A percentile compares a stretch with the other conserved stretches of the same genome.
Conservation (phyloP, 2,888 invertebrate species). For the Galerucella calmariensis region DNA sequence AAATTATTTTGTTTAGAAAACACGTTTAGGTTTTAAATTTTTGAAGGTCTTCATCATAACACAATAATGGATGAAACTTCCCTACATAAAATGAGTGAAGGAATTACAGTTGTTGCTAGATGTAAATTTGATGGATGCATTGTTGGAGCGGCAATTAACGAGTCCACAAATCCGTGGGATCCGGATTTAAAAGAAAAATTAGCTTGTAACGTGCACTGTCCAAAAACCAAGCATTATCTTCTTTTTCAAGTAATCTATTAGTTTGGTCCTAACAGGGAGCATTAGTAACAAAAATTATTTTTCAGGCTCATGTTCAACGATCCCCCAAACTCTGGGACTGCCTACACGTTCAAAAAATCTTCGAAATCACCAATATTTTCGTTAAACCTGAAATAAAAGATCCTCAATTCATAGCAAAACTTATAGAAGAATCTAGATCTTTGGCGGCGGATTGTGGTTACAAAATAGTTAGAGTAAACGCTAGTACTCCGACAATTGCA, state of each 20-base stretch:
- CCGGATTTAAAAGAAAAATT: conserved; percentile 67
- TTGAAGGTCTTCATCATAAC: conserved; percentile 64
- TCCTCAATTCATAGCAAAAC: conserved; percentile 65
- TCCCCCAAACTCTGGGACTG: conserved; percentile 66
- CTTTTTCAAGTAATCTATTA: conserved; percentile 65
- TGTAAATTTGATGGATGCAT: conserved; percentile 60
- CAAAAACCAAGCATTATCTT: conserved; percentile 65
- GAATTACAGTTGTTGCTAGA: conserved; percentile 53
- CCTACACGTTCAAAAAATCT: conserved; percentile 65
- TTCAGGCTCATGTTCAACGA: conserved; percentile 67
- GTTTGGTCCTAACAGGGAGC: conserved; percentile 41
- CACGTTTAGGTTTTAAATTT: neutral
- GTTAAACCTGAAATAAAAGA: conserved; percentile 66
- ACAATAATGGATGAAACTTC: conserved; percentile 50
- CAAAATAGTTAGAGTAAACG: conserved; percentile 66
- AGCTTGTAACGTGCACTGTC: conserved; percentile 65
- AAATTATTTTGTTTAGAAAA: neutral
- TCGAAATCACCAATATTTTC: conserved; percentile 67
- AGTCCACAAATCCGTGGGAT: conserved; percentile 67
- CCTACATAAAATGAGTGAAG: conserved; percentile 58
- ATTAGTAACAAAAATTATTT: conserved; percentile 44
- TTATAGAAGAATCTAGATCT: conserved; percentile 62
- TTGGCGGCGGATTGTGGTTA: conserved; percentile 66
- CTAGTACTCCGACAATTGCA: conserved; percentile 66
- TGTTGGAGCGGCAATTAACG: conserved; percentile 67